Evolutionary conservation across 2,113 vertebrate species (phyloP), one percentile per base, ranked within the genome.

Genomic region (Sebastes schlegelii): DNA sequence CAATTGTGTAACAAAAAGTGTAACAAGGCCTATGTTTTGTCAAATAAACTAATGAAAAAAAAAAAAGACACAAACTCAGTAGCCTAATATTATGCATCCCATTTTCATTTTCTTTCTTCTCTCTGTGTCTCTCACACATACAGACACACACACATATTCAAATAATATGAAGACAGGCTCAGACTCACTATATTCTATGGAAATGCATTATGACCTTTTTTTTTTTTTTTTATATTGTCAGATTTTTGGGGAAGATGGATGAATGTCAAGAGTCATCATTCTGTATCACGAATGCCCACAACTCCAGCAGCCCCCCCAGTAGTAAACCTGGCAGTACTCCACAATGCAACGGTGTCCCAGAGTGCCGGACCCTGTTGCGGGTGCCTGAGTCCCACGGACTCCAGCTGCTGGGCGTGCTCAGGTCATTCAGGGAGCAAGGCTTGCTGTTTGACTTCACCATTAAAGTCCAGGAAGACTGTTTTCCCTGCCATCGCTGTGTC

Each of bases 391-490:
- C 96, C 80, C 98, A 98, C 16, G 97, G 97, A 23, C 95, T 98
- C 87, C 96, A 97, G 94, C 95, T 99, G 74, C 93, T 99, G 91
- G 92, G 88, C 34, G 92, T 98, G 71, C 95, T 99, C 43, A 96
- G 96, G 21, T 96, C 93, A 7, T 97, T 99, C 91, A 95, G 98
- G 91, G 96, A 98, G 84, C 96, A 95, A 86, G 95, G 96, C 74
- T 82, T 94, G 87, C 96, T 99, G 92, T 98, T 98, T 92, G 98
- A 99, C 92, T 99, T 99, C 91, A 96, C 95, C 88, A 97, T 99
- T 85, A 93, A 94, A 21, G 95, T 98, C 77, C 97, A 96, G 91
- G 97, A 95, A 61, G 95, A 96, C 88, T 94, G 87, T 64, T 96
- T 99, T 70, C 96, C 96, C 14, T 99, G 97, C 83, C 98, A 99